Percentiles rank a stretch among this genome's conserved stretches.
phyloP scores from a whole-genome alignment of 2,113 vertebrate genomes.

The Cromileptes altivelis region DNA sequence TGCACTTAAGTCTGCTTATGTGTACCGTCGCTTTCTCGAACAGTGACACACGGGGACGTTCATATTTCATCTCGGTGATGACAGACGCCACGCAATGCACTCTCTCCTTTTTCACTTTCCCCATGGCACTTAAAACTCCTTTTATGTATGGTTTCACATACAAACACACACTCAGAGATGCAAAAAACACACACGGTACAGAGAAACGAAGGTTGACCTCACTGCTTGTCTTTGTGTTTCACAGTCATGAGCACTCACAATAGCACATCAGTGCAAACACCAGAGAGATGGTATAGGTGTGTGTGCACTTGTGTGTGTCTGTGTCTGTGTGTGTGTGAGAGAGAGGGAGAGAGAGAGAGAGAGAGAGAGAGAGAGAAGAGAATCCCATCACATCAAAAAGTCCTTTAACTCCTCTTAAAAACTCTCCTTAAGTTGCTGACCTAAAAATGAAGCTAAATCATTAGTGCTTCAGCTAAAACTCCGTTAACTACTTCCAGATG shows the following conservation, averaged over 20 bases:
- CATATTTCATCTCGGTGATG: conserved; percentile 27
- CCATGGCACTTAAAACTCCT: conserved; percentile 35
- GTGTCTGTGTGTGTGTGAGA: background rate
- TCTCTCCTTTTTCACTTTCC: conserved; percentile 26
- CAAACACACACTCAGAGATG: conserved; percentile 25
- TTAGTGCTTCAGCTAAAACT: conserved; percentile 14
- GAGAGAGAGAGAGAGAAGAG: background rate
- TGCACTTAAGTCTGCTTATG: conserved; percentile 8
- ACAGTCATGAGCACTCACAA: conserved; percentile 49
- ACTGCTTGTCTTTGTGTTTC: conserved; percentile 5
- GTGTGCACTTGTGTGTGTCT: background rate
- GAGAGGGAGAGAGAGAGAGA: background rate
- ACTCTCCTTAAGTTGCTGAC: conserved; percentile 29
- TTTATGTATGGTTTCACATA: conserved; percentile 35
- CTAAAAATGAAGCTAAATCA: conserved; percentile 24
- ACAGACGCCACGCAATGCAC: conserved; percentile 14
- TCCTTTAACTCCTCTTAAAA: conserved; percentile 5
- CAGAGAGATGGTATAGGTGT: conserved; percentile 15
- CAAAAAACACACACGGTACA: conserved; percentile 4
- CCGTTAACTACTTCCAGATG: background rate
- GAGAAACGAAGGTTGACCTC: conserved; percentile 18
- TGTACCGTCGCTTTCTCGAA: too few species aligned
- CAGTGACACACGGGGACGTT: conserved; percentile 4
- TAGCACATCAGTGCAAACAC: background rate
- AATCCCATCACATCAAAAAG: background rate